phyloP scores from a whole-genome alignment of 2,888 invertebrate genomes.

The Synanthedon formicaeformis region DNA sequence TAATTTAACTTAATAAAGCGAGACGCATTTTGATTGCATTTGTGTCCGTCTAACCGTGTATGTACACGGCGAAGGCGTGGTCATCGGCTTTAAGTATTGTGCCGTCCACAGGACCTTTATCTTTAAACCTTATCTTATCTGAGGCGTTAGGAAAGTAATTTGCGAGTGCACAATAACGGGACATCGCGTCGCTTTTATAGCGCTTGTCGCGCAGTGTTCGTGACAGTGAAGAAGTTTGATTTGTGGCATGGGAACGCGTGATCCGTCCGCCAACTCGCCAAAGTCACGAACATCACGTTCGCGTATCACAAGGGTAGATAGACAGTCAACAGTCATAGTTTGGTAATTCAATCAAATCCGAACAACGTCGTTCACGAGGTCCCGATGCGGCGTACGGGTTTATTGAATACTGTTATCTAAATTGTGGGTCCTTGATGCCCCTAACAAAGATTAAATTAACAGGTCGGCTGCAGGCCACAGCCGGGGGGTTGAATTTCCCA shows the following conservation, averaged over 20 bases:
- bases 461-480: constrained; percentile 39
- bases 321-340: constrained; percentile 36
- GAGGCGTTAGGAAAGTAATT: no score
- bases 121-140: no score
- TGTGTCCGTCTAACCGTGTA: no score
- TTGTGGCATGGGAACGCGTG: neutral
- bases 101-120: no score
- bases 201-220: no score
- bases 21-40: no score
- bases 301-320: constrained; percentile 18
- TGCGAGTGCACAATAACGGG: no score
- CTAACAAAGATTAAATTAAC: constrained; percentile 60
- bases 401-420: constrained; percentile 63
- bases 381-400: constrained; percentile 42
- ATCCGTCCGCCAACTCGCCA: neutral
- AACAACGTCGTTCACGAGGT: constrained; percentile 35
- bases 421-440: constrained; percentile 53
- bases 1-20: no score
- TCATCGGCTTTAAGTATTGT: no score
- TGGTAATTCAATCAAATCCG: constrained; percentile 55
- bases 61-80: no score
- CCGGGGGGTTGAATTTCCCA: constrained; percentile 36
- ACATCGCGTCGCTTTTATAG: no score
- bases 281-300: constrained; percentile 12
- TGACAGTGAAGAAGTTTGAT: neutral